Conservation (phyloP, 2,797 vertebrate genomes). For the Spatula versicolor region DNA sequence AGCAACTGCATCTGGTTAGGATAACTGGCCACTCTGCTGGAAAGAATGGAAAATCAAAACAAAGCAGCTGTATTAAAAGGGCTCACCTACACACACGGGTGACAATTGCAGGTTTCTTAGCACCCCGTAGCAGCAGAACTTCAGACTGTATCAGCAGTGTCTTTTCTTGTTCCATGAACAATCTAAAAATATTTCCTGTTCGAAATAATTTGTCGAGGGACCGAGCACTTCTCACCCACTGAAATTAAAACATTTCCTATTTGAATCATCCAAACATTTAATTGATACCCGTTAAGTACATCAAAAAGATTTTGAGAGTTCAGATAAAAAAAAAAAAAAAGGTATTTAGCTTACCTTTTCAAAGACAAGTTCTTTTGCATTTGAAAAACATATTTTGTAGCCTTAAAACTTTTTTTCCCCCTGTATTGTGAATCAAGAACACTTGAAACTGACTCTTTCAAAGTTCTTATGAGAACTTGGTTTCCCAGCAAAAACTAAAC, state of each 20-base stretch:
- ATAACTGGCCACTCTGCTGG: not conserved
- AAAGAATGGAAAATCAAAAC: not conserved
- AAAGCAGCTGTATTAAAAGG: not conserved
- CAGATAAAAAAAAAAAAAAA: not conserved
- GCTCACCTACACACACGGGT: rapidly evolving
- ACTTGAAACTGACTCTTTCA: not conserved
- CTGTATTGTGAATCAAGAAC: not conserved
- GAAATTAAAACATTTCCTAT: not conserved
- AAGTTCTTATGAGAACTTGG: not conserved
- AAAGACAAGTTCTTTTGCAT: not conserved
- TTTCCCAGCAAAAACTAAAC: not conserved
- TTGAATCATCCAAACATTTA: not conserved
- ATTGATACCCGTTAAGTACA: not conserved
- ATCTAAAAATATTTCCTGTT: not conserved
- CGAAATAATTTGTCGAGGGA: not conserved
- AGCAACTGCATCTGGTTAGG: not conserved
- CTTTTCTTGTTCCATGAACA: not conserved
- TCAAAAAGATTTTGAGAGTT: not conserved
- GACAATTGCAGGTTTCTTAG: not conserved
- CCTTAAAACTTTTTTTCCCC: not conserved
- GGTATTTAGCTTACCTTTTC: not conserved
- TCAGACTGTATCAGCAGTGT: not conserved
- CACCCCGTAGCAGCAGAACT: not conserved
- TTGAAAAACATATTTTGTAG: not conserved
- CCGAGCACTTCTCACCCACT: not conserved